phyloP scores from a whole-genome alignment of 2,797 vertebrate genomes.

The Petrocephalus sullivani region DNA sequence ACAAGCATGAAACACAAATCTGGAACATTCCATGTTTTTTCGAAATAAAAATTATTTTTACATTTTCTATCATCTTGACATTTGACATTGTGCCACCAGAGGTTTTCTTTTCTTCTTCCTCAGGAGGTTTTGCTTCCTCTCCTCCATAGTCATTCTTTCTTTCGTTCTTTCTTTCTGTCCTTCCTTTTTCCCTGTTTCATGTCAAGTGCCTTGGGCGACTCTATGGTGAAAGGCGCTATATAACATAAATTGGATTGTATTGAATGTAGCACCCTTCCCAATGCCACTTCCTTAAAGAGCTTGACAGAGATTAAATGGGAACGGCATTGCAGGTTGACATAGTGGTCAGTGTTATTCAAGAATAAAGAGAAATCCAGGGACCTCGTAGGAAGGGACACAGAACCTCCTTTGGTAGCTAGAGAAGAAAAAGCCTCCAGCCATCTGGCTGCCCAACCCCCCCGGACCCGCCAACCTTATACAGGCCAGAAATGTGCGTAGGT shows the following conservation, averaged over 20 bases:
- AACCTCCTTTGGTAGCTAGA: neutral
- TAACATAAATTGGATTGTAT: neutral
- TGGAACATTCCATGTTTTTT: neutral
- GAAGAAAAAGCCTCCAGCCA: neutral
- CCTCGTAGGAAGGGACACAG: neutral
- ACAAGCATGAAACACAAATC: neutral
- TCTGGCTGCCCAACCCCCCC: neutral
- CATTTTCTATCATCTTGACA: neutral
- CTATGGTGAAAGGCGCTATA: neutral
- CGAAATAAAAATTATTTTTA: neutral
- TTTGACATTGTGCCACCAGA: too few species aligned
- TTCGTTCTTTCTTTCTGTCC: neutral
- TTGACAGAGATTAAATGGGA: neutral
- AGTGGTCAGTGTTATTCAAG: neutral
- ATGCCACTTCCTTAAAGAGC: neutral
- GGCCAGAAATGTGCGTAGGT: neutral
- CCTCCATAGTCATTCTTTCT: neutral
- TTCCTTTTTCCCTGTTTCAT: neutral
- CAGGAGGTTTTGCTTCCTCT: neutral
- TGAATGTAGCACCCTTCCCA: neutral
- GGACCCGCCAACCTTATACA: neutral
- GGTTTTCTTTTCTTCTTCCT: too few species aligned
- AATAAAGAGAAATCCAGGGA: neutral
- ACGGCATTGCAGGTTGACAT: neutral
- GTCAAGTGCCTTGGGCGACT: neutral